Evolutionary conservation across 2,113 vertebrate species (phyloP).

Genomic region (Poeciliopsis occidentalis): DNA sequence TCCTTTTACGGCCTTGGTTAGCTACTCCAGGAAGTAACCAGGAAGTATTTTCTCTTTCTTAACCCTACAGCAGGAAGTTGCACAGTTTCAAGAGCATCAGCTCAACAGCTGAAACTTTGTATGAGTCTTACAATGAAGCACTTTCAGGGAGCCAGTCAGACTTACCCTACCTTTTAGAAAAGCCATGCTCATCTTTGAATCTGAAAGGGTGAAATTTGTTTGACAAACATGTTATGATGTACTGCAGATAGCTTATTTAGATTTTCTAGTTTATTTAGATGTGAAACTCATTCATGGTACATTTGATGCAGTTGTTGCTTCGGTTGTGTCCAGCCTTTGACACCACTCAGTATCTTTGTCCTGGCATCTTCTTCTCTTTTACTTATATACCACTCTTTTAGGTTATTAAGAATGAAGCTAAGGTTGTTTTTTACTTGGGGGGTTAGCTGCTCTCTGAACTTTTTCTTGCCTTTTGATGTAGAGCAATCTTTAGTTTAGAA

Average conservation of each 20-base stretch:
- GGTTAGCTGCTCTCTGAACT: neutral
- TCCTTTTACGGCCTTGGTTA: neutral
- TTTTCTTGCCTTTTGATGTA: conserved; percentile 1
- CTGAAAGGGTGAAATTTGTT: rapidly evolving
- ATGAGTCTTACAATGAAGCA: conserved; percentile 11
- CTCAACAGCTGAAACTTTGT: conserved; percentile 30
- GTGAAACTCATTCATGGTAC: conserved; percentile 12
- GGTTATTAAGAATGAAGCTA: neutral
- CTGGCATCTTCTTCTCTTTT: neutral
- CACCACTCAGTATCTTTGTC: neutral
- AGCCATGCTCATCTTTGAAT: conserved; percentile 37
- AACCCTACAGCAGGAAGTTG: conserved; percentile 37
- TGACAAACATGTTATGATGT: neutral
- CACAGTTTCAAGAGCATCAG: conserved; percentile 2
- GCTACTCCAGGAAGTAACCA: neutral
- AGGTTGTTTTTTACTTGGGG: neutral
- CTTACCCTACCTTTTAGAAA: conserved; percentile 20
- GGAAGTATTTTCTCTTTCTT: conserved; percentile 27
- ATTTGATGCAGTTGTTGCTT: conserved; percentile 17
- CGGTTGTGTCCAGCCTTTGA: neutral
- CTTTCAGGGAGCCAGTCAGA: conserved; percentile 10
- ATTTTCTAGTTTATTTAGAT: neutral
- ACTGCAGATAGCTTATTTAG: neutral
- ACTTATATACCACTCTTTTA: neutral
- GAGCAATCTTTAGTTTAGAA: conserved; percentile 1